Conservation (phyloP, 2,113 vertebrate genomes). For the Larimichthys crocea region DNA sequence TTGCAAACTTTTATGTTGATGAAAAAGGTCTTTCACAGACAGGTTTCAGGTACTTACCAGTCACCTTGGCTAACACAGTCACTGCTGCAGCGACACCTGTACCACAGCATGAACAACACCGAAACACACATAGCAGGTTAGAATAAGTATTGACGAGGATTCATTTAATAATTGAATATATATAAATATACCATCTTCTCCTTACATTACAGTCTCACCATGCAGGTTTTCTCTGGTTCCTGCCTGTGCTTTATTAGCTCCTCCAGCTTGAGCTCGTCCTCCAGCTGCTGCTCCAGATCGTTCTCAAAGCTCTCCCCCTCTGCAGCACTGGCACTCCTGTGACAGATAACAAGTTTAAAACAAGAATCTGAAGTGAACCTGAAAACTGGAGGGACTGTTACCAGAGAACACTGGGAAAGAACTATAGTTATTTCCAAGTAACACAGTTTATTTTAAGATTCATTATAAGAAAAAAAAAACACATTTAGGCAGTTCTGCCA, state of each 20-base stretch:
- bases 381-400: not conserved
- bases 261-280: constrained; percentile 91
- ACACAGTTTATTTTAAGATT: no score
- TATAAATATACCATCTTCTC: not conserved
- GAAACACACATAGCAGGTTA: constrained; percentile 52
- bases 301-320: constrained; percentile 91
- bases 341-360: constrained; percentile 14
- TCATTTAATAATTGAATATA: not conserved
- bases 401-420: not conserved
- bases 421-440: not conserved
- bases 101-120: constrained; percentile 77
- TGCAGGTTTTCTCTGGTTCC: constrained; percentile 89
- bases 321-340: constrained; percentile 84
- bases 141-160: constrained; percentile 5
- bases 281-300: constrained; percentile 92
- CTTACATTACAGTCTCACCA: constrained; percentile 81
- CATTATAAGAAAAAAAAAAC: not conserved
- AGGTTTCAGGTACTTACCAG: constrained; percentile 85
- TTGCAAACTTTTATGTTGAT: not conserved
- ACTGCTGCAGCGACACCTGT: constrained; percentile 97
- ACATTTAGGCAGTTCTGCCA: no score
- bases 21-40: not conserved
- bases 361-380: not conserved
- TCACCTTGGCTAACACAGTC: constrained; percentile 86
- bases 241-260: constrained; percentile 92